A percentile compares a stretch with the other conserved stretches of the same genome.
Conservation (phyloP, 2,113 vertebrate species). For the Lontra canadensis region DNA sequence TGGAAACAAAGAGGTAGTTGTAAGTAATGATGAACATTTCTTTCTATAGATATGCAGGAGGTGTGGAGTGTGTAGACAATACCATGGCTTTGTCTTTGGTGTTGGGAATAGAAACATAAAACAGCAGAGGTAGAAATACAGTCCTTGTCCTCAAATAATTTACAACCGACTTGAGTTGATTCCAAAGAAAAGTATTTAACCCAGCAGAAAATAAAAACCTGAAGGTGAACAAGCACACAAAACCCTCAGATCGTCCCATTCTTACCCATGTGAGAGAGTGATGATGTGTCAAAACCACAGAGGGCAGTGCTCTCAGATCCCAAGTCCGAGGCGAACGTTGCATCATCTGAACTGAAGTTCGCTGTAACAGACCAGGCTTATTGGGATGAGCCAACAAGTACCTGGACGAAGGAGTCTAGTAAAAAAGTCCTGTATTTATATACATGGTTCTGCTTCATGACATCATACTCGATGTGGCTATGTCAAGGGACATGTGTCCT, state of each 20-base stretch:
- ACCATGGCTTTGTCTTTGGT: background rate
- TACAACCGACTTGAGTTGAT: background rate
- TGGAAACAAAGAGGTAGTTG: background rate
- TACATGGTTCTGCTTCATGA: background rate
- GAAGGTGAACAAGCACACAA: background rate
- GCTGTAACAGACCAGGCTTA: background rate
- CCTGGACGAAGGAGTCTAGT: background rate
- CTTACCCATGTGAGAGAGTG: background rate
- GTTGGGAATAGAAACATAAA: background rate
- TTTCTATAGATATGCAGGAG: background rate
- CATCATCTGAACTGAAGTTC: background rate
- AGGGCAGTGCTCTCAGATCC: background rate
- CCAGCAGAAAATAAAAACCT: background rate
- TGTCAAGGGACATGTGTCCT: background rate
- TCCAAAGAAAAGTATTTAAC: conserved; percentile 20
- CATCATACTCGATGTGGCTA: background rate
- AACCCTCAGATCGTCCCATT: background rate
- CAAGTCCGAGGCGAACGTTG: background rate
- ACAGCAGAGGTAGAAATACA: background rate
- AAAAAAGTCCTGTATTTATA: background rate
- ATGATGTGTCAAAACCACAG: background rate
- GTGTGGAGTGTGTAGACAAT: background rate
- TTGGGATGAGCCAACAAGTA: background rate
- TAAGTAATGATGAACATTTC: background rate
- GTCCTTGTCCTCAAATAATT: background rate